Percentiles rank a stretch among this genome's conserved stretches.
Conservation (phyloP, 1,140 invertebrate genomes). For the Dinothrombium tinctorium region DNA sequence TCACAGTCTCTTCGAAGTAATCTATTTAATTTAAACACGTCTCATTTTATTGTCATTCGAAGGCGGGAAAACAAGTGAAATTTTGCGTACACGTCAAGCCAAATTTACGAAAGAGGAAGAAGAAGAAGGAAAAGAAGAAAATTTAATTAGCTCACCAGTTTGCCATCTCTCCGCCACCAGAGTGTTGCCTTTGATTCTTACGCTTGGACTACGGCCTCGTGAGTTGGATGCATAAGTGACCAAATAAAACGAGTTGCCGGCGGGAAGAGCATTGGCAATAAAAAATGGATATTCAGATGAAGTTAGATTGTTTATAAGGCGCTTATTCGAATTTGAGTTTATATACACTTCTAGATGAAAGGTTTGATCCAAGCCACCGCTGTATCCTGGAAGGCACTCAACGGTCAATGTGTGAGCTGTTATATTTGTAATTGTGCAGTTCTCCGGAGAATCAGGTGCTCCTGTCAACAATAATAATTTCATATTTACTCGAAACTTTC, state of each 20-base stretch:
- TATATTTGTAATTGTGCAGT: conserved; percentile 12
- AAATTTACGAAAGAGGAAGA: too few relatives aligned
- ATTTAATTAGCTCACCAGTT: conserved; percentile 2
- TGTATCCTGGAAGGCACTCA: conserved; percentile 45
- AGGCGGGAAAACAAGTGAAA: too few relatives aligned
- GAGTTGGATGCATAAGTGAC: conserved; percentile 5
- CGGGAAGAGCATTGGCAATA: conserved; percentile 11
- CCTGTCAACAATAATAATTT: background rate
- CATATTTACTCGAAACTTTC: background rate
- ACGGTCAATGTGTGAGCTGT: conserved; percentile 27
- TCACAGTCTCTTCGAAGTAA: conserved; percentile 8
- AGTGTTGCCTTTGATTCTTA: conserved; percentile 4
- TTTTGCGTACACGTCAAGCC: too few relatives aligned
- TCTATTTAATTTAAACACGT: too few relatives aligned
- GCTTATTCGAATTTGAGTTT: conserved; percentile 9
- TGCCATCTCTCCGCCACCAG: conserved; percentile 6
- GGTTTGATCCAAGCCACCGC: conserved; percentile 53
- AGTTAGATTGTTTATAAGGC: conserved; percentile 9
- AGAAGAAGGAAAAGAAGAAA: background rate
- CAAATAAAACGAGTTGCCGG: conserved; percentile 6
- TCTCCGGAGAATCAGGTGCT: conserved; percentile 16
- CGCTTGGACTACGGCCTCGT: background rate
- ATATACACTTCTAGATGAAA: conserved; percentile 57
- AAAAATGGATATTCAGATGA: conserved; percentile 12
- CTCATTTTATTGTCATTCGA: too few relatives aligned